Conservation (phyloP, 1,140 invertebrate species). For the Neodiprion fabricii region DNA sequence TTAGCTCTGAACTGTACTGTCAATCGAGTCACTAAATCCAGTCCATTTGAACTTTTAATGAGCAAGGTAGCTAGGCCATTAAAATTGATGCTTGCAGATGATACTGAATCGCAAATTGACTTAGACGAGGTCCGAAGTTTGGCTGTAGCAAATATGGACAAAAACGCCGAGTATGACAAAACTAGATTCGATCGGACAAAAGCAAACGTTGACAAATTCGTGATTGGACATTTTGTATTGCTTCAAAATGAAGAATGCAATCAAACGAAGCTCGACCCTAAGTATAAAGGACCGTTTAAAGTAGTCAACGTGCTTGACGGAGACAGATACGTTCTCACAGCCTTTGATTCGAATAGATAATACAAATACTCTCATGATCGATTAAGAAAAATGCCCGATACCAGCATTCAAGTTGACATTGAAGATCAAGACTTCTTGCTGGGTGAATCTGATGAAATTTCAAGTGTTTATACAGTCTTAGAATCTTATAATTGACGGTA, state of each 20-base stretch:
- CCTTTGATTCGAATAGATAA: slow-evolving; percentile 20
- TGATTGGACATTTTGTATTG: slow-evolving; percentile 27
- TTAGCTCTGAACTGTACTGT: slow-evolving; percentile 43
- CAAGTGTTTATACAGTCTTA: too few species aligned
- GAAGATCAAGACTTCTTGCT: too few species aligned
- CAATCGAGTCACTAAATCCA: slow-evolving; percentile 37
- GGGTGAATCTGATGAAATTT: too few species aligned
- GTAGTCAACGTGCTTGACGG: slow-evolving; percentile 14
- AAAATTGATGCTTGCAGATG: slow-evolving; percentile 30
- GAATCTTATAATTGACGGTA: too few species aligned
- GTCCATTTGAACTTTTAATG: slow-evolving; percentile 41
- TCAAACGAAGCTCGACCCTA: slow-evolving; percentile 27
- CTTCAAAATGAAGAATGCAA: slow-evolving; percentile 30
- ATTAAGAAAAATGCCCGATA: slow-evolving; percentile 33
- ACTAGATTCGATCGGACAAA: slow-evolving; percentile 21
- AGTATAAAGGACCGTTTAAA: slow-evolving; percentile 26
- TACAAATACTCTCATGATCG: slow-evolving; percentile 39
- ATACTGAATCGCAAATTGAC: slow-evolving; percentile 12
- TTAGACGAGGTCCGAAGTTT: slow-evolving; percentile 1
- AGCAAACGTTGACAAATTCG: slow-evolving; percentile 22
- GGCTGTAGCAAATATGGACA: slow-evolving; percentile 15
- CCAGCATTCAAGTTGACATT: too few species aligned
- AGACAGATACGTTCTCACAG: slow-evolving; percentile 23
- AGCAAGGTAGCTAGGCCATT: slow-evolving; percentile 43
- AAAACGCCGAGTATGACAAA: slow-evolving; percentile 20